Evolutionary conservation across 2,888 invertebrate genomes (phyloP).

Genomic region (Habrosyne pyritoides): DNA sequence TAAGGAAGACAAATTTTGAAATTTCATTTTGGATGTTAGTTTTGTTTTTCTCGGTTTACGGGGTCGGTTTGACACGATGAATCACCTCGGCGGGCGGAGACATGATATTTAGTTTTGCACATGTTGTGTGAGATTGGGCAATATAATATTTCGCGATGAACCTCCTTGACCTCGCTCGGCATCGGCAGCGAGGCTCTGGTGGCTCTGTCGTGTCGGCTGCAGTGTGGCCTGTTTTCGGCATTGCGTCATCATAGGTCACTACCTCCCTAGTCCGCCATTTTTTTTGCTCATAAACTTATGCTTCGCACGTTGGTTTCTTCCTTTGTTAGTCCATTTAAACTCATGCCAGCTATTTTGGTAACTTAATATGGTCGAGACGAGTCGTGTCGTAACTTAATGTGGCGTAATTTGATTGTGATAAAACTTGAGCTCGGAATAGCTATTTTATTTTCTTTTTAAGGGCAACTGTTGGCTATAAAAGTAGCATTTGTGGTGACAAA

Average conservation of each 20-base stretch:
- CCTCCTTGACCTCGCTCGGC: conserved; percentile 71
- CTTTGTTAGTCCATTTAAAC: conserved; percentile 76
- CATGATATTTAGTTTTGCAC: conserved; percentile 40
- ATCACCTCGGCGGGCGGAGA: conserved; percentile 27
- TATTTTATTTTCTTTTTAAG: conserved; percentile 46
- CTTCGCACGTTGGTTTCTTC: conserved; percentile 75
- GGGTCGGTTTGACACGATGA: conserved; percentile 33
- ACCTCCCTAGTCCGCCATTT: conserved; percentile 74
- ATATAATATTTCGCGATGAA: conserved; percentile 68
- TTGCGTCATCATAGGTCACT: conserved; percentile 82
- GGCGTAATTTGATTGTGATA: conserved; percentile 68
- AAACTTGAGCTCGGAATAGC: conserved; percentile 40
- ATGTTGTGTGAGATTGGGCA: conserved; percentile 56
- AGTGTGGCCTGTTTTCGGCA: conserved; percentile 77
- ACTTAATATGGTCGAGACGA: conserved; percentile 63
- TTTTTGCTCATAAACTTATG: conserved; percentile 75
- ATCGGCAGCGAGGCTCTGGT: conserved; percentile 30
- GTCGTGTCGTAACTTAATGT: conserved; percentile 62
- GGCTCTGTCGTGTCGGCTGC: conserved; percentile 41
- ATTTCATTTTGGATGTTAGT: conserved; percentile 30
- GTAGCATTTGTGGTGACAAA: conserved; percentile 33
- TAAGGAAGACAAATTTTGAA: conserved; percentile 30
- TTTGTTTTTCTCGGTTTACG: conserved; percentile 14
- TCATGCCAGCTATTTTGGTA: conserved; percentile 65
- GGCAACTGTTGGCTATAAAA: conserved; percentile 41